Conservation (phyloP, 2,888 invertebrate genomes). For the Heliconius erato region DNA sequence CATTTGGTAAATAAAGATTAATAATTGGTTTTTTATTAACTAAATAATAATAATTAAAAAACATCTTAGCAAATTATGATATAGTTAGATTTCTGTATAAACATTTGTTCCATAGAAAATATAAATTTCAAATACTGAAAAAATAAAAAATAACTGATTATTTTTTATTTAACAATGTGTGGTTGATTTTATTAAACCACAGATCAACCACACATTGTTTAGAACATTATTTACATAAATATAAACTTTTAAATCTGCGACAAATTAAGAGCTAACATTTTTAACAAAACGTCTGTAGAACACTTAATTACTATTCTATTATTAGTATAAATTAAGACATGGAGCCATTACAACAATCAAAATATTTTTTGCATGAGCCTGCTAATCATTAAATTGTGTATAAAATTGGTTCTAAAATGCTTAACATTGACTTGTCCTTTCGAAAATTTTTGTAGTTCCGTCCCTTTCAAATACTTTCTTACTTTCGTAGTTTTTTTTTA, state of each 20-base stretch:
- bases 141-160: too few relatives aligned
- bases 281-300: too few relatives aligned
- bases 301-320: background rate
- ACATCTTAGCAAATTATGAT: too few relatives aligned
- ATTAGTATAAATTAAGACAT: background rate
- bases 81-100: too few relatives aligned
- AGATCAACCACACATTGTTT: too few relatives aligned
- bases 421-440: background rate
- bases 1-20: background rate
- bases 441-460: background rate
- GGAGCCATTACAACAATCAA: background rate
- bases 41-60: too few relatives aligned
- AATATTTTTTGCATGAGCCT: too few relatives aligned
- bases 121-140: background rate
- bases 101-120: background rate
- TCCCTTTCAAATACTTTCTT: background rate
- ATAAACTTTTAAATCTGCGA: background rate
- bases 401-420: background rate
- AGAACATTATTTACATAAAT: background rate
- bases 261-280: background rate
- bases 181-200: too few relatives aligned
- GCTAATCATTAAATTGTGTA: background rate
- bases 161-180: too few relatives aligned
- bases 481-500: background rate
- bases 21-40: too few relatives aligned